These are phyloP conservation scores for Schizothorax lantsangensis DNA, from an alignment of 2,797 vertebrate species.

Conservation along the genomic window DNA sequence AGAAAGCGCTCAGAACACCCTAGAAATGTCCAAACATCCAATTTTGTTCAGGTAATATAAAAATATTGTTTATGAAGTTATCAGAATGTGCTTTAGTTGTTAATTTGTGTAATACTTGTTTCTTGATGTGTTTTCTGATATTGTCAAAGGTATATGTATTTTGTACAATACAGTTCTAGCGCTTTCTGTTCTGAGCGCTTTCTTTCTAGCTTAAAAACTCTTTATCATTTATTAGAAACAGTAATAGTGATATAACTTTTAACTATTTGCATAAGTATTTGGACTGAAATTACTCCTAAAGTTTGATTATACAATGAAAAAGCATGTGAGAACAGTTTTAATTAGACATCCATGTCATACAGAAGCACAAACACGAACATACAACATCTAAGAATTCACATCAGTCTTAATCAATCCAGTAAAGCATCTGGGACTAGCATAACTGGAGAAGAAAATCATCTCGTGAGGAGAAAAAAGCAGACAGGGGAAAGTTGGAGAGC, in stretches of 20 bases:
- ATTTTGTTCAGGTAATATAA: not conserved
- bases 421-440: slow-evolving; percentile 40
- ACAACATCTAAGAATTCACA: not conserved
- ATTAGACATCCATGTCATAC: not conserved
- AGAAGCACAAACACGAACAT: slow-evolving; percentile 19
- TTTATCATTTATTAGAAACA: not conserved
- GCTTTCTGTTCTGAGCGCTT: not conserved
- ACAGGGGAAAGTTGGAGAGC: slow-evolving; percentile 45
- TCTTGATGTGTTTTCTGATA: not conserved
- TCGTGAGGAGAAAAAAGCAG: slow-evolving; percentile 18
- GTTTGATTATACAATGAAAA: not conserved
- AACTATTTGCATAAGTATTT: not conserved
- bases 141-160: not conserved
- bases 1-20: not conserved
- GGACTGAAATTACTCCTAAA: no score
- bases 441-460: slow-evolving; percentile 34
- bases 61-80: not conserved
- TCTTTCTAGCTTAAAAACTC: not conserved
- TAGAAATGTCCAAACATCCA: not conserved
- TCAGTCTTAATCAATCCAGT: slow-evolving; percentile 34
- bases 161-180: no score
- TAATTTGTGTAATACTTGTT: not conserved
- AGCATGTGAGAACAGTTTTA: not conserved
- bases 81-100: not conserved
- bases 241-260: not conserved